phyloP scores from a whole-genome alignment of 37 sponge, comb jelly and placozoan genomes.

The Chondrosia reniformis region DNA sequence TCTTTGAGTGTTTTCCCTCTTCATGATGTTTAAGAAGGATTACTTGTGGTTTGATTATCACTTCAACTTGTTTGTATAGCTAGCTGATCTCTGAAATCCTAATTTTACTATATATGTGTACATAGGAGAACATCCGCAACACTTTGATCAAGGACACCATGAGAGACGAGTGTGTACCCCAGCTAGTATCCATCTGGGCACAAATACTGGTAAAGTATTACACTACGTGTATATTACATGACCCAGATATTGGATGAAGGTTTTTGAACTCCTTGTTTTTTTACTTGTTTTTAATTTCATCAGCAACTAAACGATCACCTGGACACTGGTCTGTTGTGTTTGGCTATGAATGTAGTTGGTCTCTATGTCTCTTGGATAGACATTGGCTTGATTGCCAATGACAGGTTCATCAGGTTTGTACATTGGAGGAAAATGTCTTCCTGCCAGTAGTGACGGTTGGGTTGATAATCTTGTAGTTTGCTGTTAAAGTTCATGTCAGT shows the following conservation, averaged over 20 bases:
- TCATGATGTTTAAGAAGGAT: too few relatives aligned
- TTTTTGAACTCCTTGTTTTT: background rate
- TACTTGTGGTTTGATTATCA: too few relatives aligned
- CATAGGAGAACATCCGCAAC: constrained; percentile 71
- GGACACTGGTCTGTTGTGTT: constrained; percentile 46
- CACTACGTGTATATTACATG: background rate
- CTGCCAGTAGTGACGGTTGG: background rate
- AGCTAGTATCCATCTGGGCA: constrained; percentile 83
- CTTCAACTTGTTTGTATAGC: too few relatives aligned
- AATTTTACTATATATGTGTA: too few relatives aligned
- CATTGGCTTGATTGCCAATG: constrained; percentile 75
- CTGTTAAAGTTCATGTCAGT: constrained; percentile 68
- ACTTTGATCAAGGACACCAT: constrained; percentile 83
- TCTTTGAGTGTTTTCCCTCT: too few relatives aligned
- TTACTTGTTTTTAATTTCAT: background rate
- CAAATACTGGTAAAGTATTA: constrained; percentile 54
- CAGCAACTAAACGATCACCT: constrained; percentile 45
- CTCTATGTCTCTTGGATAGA: constrained; percentile 88
- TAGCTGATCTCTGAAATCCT: too few relatives aligned
- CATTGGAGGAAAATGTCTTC: background rate
- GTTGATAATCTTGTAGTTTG: constrained; percentile 25
- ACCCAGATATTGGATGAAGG: background rate
- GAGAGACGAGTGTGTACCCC: constrained; percentile 73
- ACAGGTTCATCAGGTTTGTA: constrained; percentile 59
- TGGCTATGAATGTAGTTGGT: constrained; percentile 76